Percentiles rank a stretch among this genome's conserved stretches.
Conservation (phyloP, 2,113 vertebrate species). For the Ictalurus furcatus region DNA sequence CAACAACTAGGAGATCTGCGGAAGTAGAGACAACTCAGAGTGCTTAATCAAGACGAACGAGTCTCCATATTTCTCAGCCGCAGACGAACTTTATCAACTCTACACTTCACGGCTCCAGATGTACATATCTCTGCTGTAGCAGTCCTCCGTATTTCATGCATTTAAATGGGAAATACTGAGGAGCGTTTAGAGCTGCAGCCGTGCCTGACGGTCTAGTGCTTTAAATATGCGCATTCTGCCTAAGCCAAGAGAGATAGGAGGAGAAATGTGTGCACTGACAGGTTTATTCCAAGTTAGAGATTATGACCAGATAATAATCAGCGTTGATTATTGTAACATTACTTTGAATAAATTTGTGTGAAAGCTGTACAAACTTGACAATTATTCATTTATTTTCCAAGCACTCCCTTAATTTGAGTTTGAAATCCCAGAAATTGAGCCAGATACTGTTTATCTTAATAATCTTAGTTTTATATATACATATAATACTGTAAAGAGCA, state of each 20-base stretch:
- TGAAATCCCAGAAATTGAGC: not conserved
- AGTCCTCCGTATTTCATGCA: conserved; percentile 16
- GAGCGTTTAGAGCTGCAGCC: conserved; percentile 17
- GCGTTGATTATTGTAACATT: not conserved
- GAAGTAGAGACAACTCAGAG: conserved; percentile 1
- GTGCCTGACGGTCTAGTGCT: conserved; percentile 14
- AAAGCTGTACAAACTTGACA: not conserved
- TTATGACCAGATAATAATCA: not conserved
- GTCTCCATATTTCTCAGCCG: conserved; percentile 12
- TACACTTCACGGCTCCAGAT: not conserved
- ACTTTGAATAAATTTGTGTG: not conserved
- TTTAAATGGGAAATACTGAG: conserved; percentile 24
- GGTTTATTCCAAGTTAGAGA: not conserved
- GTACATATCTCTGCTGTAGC: not conserved
- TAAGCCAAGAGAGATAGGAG: not conserved
- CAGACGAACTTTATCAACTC: conserved; percentile 8
- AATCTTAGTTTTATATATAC: not conserved
- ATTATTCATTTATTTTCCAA: not conserved
- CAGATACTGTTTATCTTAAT: not conserved
- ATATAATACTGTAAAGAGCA: not conserved
- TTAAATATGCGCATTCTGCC: conserved; percentile 21
- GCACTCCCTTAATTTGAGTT: not conserved
- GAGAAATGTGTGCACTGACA: not conserved
- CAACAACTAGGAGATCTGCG: not conserved
- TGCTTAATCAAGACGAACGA: conserved; percentile 1